Evolutionary conservation across 2,888 invertebrate species (phyloP), one percentile per base, ranked within the genome.

Genomic region (Pedicia rivosa): DNA sequence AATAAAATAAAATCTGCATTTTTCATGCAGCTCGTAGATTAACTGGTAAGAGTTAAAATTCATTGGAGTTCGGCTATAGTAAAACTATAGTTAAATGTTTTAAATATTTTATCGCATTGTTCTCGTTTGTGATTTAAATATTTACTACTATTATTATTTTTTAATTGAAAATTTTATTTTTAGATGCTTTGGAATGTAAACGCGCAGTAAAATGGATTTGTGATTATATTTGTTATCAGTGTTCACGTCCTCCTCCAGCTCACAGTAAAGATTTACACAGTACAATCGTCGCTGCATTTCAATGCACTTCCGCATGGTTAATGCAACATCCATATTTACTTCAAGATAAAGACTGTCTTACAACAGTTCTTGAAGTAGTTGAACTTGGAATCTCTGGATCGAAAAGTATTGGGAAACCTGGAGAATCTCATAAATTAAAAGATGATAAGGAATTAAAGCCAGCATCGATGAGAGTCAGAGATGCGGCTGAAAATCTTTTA

Each of bases 311-410:
- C 6, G 76, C 87, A 14, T 97, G 97, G 95, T 67, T 98, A 37
- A 72, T 82, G 45, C 80, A 91, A 43, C 88, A 94, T 62, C 87
- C 92, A 6, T 77, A 80, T 50, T 66, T 98, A 37, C 66, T 97
- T 33, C 75, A 83, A 54, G 95, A 95, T 57, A 79, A 83, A 47
- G 91, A 90, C 54, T 92, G 91, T 53, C 70, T 97, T 25, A 80
- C 83, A 43, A 87, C 88, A 24, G 84, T 98, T 37, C 69, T 97
- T 43, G 95, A 98, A 64, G 94, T 95, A 1, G 88, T 95, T 2
- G 97, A 98, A 59, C 70, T 97, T 17, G 98, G 98, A 37, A 88
- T 98, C 38, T 94, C 95, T 0, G 98, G 98, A 12, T 78, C 87
- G 6, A 95, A 94, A 63, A 82, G 82, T 39, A 67, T 77, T 32